Conservation (phyloP, 1,140 invertebrate genomes). For the Drosophila orena region DNA sequence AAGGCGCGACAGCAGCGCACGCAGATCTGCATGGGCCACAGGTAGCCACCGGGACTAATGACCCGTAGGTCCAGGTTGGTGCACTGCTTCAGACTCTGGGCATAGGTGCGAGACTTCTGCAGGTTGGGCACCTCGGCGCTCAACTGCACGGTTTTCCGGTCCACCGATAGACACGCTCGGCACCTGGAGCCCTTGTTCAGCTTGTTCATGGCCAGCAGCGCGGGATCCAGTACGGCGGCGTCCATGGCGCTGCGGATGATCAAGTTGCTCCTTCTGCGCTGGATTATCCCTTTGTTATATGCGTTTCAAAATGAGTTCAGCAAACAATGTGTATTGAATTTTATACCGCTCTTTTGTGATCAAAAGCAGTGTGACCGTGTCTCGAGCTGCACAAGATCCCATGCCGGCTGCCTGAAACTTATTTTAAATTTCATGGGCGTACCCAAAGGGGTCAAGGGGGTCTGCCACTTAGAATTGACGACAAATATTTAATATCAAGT, state of each 20-base stretch:
- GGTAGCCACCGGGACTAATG: conserved; percentile 55
- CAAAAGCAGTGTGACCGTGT: conserved; percentile 16
- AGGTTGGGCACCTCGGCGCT: conserved; percentile 61
- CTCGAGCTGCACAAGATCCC: conserved; percentile 1
- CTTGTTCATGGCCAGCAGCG: conserved; percentile 63
- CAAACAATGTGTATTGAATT: conserved; percentile 28
- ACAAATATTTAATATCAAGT: not conserved
- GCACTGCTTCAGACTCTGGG: conserved; percentile 59
- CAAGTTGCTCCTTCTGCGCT: not conserved
- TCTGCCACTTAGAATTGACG: not conserved
- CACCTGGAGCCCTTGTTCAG: conserved; percentile 58
- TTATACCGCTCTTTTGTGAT: conserved; percentile 39
- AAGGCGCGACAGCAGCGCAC: conserved; percentile 71
- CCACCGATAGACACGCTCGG: conserved; percentile 68
- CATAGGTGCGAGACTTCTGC: conserved; percentile 56
- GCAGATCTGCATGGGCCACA: conserved; percentile 74
- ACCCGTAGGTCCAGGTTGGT: conserved; percentile 55
- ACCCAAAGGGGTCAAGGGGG: not conserved
- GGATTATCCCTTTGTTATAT: not conserved
- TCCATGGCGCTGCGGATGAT: conserved; percentile 40
- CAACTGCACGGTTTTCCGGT: conserved; percentile 61
- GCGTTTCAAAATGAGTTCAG: not conserved
- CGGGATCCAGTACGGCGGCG: conserved; percentile 41
- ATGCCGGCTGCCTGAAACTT: not conserved
- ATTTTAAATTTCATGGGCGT: not conserved